Base-by-base conservation (phyloP, 2,113 vertebrate genomes). In the Chelonoidis abingdonii region DNA sequence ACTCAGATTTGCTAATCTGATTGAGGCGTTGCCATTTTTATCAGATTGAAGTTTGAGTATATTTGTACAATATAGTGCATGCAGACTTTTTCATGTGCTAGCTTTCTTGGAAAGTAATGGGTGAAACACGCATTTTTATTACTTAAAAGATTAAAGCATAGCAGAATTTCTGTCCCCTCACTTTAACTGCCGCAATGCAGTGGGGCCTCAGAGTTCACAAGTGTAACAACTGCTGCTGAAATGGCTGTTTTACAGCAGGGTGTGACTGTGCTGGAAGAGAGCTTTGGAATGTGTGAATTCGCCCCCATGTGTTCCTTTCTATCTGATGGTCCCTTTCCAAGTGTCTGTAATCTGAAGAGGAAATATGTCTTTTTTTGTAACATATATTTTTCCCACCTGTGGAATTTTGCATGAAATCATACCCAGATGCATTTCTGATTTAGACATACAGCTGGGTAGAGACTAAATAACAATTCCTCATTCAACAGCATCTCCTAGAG, bases 131-230 rank as follows among this genome's bases (percentile, higher is more conserved):
- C 53, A 24, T 35, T 52, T 72, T 84, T 82, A 41, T 35, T 38
- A 0, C 53, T 14, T 54, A 79, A 80, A 53, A 92, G 59, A 52
- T 38, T 83, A 95, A 79, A 88, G n/a, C 12, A 9, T 38, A 65
- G 52, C 75, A 81, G 82, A 52, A 7, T 91, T 90, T 86, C 82
- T 72, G 57, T 59, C 44, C 80, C 78, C 86, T 80, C 41, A n/a
- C 62, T 91, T 47, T 14, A 69, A 65, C 29, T 95, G 88, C 86
- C 35, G 92, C 95, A 97, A 56, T 97, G 97, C 97, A 96, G 97
- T 2, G 50, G 85, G 83, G 91, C 91, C 91, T 88, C 53, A 10
- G 96, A 89, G 94, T 93, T 95, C 87, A 75, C 0, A 7, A 56
- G 82, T 65, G 87, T 24, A 81, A 11, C 69, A 82, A 84, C 59